phyloP scores from a whole-genome alignment of 1,140 invertebrate species.

The Leptinotarsa lineolata region DNA sequence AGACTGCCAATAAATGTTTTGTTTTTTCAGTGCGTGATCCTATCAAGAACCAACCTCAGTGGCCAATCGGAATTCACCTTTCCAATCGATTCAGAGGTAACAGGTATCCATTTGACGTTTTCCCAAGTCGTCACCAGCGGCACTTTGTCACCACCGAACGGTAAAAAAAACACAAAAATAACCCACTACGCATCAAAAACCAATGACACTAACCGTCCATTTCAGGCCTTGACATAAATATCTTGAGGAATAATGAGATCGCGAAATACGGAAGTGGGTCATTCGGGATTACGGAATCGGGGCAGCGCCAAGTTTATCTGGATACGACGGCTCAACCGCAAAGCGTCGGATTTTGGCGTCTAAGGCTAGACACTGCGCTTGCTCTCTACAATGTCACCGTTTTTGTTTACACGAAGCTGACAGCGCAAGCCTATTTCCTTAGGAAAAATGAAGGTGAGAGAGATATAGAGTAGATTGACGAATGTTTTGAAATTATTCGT shows the following conservation, averaged over 20 bases:
- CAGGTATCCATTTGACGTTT: constrained; percentile 44
- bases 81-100: constrained; percentile 45
- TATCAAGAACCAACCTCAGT: constrained; percentile 37
- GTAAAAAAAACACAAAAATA: constrained; percentile 30
- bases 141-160: constrained; percentile 37
- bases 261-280: constrained; percentile 36
- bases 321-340: constrained; percentile 34
- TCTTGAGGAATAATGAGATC: constrained; percentile 33
- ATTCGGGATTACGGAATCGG: constrained; percentile 34
- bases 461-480: neutral
- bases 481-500: too few relatives aligned
- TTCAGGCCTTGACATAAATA: constrained; percentile 28
- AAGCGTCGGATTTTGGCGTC: constrained; percentile 41
- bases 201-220: neutral
- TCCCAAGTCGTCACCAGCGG: constrained; percentile 23
- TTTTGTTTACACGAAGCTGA: constrained; percentile 38
- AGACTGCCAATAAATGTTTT: neutral
- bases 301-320: constrained; percentile 42
- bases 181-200: neutral
- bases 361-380: constrained; percentile 33
- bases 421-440: constrained; percentile 29
- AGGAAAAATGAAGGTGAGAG: constrained; percentile 22
- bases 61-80: constrained; percentile 34
- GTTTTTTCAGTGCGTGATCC: constrained; percentile 33
- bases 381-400: constrained; percentile 42